Conservation (phyloP, 2,113 vertebrate species). For the Fregetta grallaria region DNA sequence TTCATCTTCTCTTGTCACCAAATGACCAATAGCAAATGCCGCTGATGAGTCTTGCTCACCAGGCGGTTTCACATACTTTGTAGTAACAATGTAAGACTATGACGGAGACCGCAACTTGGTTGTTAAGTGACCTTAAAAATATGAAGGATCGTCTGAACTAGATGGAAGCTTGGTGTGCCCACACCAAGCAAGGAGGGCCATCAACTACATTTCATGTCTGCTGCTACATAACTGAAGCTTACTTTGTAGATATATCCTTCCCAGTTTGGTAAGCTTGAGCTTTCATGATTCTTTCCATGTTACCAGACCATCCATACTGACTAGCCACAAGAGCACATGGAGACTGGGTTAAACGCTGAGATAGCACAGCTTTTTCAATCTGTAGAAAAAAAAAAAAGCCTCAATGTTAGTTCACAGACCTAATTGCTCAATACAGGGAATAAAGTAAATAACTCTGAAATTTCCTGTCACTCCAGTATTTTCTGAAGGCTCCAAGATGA, state of each 20-base stretch:
- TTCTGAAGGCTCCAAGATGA: neutral
- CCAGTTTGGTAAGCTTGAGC: slow-evolving; percentile 98
- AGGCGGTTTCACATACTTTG: neutral
- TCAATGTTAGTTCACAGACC: neutral
- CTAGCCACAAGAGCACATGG: slow-evolving; percentile 95
- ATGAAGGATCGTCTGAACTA: neutral
- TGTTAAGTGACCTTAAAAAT: neutral
- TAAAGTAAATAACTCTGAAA: neutral
- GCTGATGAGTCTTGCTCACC: neutral
- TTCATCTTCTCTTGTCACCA: neutral
- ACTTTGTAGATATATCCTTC: slow-evolving; percentile 99
- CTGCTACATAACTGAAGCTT: neutral
- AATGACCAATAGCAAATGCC: neutral
- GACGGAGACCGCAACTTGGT: neutral
- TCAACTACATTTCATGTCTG: neutral
- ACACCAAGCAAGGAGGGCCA: neutral
- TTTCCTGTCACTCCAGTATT: neutral
- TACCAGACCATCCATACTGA: slow-evolving; percentile 98
- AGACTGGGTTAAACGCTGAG: slow-evolving; percentile 92
- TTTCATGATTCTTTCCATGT: slow-evolving; percentile 99
- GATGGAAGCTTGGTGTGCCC: neutral
- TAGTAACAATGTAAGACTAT: neutral
- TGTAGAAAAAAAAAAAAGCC: slow-evolving; percentile 18
- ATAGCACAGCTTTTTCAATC: slow-evolving; percentile 96
- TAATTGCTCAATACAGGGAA: neutral